Evolutionary conservation across 2,113 vertebrate genomes (phyloP), one percentile per base, ranked within the genome.

Genomic region (Cercocebus atys): DNA sequence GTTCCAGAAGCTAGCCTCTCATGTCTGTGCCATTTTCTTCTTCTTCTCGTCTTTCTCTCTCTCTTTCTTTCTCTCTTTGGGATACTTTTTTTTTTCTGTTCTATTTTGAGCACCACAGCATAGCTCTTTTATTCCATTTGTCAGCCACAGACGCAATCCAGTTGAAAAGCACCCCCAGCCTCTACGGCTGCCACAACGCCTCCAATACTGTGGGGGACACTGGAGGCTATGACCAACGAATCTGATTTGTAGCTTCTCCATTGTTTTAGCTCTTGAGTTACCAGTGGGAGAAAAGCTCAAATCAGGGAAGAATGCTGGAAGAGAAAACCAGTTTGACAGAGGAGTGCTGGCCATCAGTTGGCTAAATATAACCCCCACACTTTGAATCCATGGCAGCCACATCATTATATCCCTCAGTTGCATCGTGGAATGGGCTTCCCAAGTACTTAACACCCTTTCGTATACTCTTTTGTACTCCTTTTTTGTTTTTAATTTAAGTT

Each of bases 101-200:
- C 97, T 98, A 92, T 97, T 97, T 97, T 93, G 92, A 95, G 97
- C 96, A 45, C 80, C 82, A 90, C 75, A 88, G 95, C 93, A 78
- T 25, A 96, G 93, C 64, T 94, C 98, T 97, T 98, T 98, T 92
- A 97, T 98, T 95, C 87, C 97, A 82, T 96, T 88, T 97, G 97
- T 97, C 90, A 90, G 96, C 92, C 38, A 0, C 89, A 97, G 91
- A 93, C 38, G 16, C 88, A 95, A 92, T 89, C 96, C 94, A 68
- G 75, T 87, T 95, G 95, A 97, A 98, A 97, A 93, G 95, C 93
- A 82, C 47, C 52, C 93, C 81, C 45, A 25, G 73, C 81, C 40
- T 96, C 86, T 76, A 32, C 79, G 0, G 35, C 94, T 0, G 20
- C 93, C 96, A 96, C 96, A 96, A 30, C 85, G 79, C 86, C 68